Base-by-base conservation (phyloP, 2,888 invertebrate species). In the Melanotus villosus region DNA sequence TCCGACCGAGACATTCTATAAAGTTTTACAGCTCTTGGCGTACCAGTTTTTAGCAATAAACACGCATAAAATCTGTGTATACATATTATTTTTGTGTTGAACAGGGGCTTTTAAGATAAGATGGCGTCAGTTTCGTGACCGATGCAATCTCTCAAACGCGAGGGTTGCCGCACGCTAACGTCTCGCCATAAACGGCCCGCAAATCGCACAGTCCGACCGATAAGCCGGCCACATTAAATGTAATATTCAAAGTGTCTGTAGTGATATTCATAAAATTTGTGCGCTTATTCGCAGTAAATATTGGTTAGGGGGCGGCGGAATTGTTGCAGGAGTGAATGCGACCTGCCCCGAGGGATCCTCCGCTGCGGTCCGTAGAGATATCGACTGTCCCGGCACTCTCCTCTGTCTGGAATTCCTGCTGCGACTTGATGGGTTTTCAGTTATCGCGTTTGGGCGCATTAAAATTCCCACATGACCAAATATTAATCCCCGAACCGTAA, bases 281-380 rank as follows among this genome's bases (percentile, higher is more conserved):
- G 59, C 68, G 65, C 72, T 74, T 74, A 76, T 76, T 74, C 73
- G 73, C 72, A 68, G 74, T 74, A 74, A 75, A 75, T 74, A 74
- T 74, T 68, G 70, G 74, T 74, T 73, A 74, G 72, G 64, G 71
- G 66, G 68, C 65, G 59, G 67, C 47, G 36, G 57, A 63, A 56
- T 63, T 68, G 68, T 63, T 68, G 68, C 52, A 32, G 41, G 59
- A 59, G 50, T 47, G 54, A 65, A 65, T 52, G 65, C 60, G 59
- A 60, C 60, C 60, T 60, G 59, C 41, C 63, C 62, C 68, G 68
- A 45, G 68, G 63, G 56, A 56, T 67, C 23, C 56, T 43, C 56
- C 30, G 47, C 43, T 36, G 45, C 62, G 60, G 59, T 66, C 60
- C 54, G 30, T 38, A 18, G 68, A 68, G 62, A 66, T 68, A 68